phyloP scores from a whole-genome alignment of 2,888 invertebrate genomes.

The Euplagia quadripunctaria region DNA sequence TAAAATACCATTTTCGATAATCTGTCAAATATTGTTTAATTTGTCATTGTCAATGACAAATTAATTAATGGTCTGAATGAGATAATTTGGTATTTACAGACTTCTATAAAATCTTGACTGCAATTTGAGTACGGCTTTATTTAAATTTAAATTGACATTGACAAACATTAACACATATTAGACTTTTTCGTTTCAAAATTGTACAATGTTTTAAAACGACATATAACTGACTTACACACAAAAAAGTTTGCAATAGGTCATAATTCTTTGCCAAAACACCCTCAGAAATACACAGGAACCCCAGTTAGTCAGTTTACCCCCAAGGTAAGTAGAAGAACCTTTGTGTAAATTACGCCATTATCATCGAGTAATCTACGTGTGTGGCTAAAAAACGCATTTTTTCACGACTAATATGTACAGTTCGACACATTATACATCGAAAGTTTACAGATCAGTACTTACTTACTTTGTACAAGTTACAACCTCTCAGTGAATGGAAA shows the following conservation, averaged over 20 bases:
- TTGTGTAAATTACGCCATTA: too few species aligned
- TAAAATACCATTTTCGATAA: too few species aligned
- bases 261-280: too few species aligned
- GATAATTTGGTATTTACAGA: background rate
- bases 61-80: too few species aligned
- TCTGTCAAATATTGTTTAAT: too few species aligned
- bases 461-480: slow-evolving; percentile 28
- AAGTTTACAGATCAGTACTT: slow-evolving; percentile 43
- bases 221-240: too few species aligned
- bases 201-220: background rate
- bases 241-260: too few species aligned
- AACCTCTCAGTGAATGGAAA: slow-evolving; percentile 41
- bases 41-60: too few species aligned
- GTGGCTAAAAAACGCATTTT: background rate
- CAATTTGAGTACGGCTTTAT: background rate
- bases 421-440: slow-evolving; percentile 18
- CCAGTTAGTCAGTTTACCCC: too few species aligned
- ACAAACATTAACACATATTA: background rate
- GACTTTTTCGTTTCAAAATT: background rate
- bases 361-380: too few species aligned
- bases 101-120: background rate
- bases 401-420: background rate
- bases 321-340: too few species aligned
- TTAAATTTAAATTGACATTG: background rate
- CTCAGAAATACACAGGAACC: too few species aligned